Base-by-base conservation (phyloP, 2,113 vertebrate species). In the Dipodomys spectabilis region DNA sequence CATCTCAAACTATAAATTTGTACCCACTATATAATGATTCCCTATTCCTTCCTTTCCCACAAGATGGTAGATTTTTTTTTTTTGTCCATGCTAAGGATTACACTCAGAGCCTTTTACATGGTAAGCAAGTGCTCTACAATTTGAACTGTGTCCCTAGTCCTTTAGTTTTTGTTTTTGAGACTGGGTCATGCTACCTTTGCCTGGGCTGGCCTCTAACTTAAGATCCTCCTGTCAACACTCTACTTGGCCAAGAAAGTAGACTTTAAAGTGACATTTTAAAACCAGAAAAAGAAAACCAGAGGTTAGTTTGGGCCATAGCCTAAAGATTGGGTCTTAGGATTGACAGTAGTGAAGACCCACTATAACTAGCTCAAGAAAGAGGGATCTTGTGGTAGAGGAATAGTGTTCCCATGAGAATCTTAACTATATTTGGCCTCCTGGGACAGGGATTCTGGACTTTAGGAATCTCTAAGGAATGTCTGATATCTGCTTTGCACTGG, bases 221-320 rank as follows among this genome's bases (percentile, higher is more conserved):
- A 57, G 53, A 57, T 57, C 4, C 53, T 57, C 16, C 53, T 57
- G 53, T 57, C 49, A 49, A 9, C 49, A 49, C 49, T 49, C 49
- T 49, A 12, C 49, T 49, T 49, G 30, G 22, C 44, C 8, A 35
- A 67, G 25, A 92, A 79, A 27, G 57, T 78, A 73, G 32, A 75
- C 32, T 69, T 93, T 77, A 81, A 94, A 73, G 60, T 69, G 35
- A 79, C 20, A 11, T 73, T 32, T 86, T 73, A 83, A 78, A 22
- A 35, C 35, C 44, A 44, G 15, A 3, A 75, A 65, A 71, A 82
- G 57, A 92, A 30, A 86, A 72, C 7, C 13, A 71, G 18, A 5
- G 53, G 45, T 7, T 39, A 5, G 27, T 60, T 80, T 53, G 28
- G 82, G 25, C 44, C 62, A 45, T 39, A 67, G n/a, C 30, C 71